Conservation (phyloP, 1,140 invertebrate genomes). For the Helicoverpa armigera region DNA sequence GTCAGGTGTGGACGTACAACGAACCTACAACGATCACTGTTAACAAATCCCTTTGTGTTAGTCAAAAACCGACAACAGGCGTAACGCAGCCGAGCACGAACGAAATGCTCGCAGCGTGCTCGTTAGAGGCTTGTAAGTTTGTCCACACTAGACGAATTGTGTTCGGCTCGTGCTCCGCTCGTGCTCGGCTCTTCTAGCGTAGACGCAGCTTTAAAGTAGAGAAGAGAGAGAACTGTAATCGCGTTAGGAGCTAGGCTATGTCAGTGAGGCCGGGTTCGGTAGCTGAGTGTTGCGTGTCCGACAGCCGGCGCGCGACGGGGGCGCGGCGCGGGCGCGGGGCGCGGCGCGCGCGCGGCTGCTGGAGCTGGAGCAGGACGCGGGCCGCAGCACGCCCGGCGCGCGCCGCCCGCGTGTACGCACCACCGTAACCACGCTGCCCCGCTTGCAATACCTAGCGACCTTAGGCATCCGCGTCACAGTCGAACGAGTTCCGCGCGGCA, state of each 20-base stretch:
- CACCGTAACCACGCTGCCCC: constrained; percentile 40
- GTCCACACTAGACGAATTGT: too few species aligned
- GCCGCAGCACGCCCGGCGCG: constrained; percentile 83
- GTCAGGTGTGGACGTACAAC: too few species aligned
- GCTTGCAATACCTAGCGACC: neutral
- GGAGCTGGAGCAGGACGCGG: constrained; percentile 80
- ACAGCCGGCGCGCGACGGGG: constrained; percentile 50
- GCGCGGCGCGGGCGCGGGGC: constrained; percentile 46
- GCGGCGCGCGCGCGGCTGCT: constrained; percentile 74
- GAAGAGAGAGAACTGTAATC: neutral
- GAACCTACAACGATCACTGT: too few species aligned
- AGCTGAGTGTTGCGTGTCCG: constrained; percentile 64
- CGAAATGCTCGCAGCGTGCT: too few species aligned
- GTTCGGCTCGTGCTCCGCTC: too few species aligned
- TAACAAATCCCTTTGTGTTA: too few species aligned
- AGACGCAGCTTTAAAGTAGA: too few species aligned
- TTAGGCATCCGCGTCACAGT: too few species aligned
- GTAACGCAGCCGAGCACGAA: too few species aligned
- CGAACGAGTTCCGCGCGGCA: neutral
- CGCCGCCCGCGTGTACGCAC: constrained; percentile 58
- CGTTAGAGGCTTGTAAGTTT: too few species aligned
- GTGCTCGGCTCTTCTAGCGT: too few species aligned
- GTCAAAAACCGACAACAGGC: too few species aligned
- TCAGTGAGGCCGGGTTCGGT: constrained; percentile 43
- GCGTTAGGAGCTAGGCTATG: neutral